Percentiles rank a stretch among this genome's conserved stretches.
These are phyloP conservation scores for Nipponacmea schrenckii DNA, from an alignment of 2,888 invertebrate species.

Conservation along the genomic window DNA sequence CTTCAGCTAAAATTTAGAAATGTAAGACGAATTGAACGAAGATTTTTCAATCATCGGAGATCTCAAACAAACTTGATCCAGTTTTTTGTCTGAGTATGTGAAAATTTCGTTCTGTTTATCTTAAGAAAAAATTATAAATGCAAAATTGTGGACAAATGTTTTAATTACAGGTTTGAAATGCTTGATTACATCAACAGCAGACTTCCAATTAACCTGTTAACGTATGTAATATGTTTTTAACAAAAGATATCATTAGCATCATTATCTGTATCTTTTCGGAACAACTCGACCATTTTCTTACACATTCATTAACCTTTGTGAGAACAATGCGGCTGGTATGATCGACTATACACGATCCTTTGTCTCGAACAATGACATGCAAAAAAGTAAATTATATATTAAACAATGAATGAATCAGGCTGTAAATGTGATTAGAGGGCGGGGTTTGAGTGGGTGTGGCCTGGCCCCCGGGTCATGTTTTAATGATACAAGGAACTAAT, in stretches of 20 bases:
- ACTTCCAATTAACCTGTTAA: no score
- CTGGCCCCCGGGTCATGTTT: background rate
- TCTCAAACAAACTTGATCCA: no score
- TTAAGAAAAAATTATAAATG: no score
- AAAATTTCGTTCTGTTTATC: no score
- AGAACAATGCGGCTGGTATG: background rate
- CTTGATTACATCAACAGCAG: no score
- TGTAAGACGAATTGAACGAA: no score
- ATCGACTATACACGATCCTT: background rate
- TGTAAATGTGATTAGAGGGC: conserved; percentile 3
- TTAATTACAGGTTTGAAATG: no score
- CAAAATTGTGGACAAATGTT: no score
- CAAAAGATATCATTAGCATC: background rate
- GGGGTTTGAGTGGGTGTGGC: background rate
- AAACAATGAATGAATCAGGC: background rate
- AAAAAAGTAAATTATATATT: conserved; percentile 1
- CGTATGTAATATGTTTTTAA: background rate
- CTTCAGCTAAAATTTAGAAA: no score
- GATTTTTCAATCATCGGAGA: no score
- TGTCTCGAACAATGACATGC: background rate
- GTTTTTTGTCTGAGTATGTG: no score
- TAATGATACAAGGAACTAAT: conserved; percentile 3
- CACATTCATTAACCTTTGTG: background rate
- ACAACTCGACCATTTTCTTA: background rate
- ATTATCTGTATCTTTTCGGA: background rate